These are phyloP conservation scores for Pan paniscus DNA, from an alignment of 2,113 vertebrate genomes.

Conservation along the genomic window DNA sequence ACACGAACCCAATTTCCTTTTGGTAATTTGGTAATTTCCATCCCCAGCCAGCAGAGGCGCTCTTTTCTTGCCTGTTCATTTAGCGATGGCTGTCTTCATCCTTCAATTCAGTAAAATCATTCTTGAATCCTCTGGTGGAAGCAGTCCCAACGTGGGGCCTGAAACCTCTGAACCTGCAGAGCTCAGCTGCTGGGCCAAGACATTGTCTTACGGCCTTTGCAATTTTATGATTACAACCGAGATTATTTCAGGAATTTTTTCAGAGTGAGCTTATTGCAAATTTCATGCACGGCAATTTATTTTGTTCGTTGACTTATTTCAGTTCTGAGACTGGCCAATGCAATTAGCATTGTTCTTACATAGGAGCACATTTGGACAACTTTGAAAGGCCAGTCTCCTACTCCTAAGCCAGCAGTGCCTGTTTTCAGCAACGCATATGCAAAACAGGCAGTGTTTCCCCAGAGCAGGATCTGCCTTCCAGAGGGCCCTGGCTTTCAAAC, in stretches of 20 bases:
- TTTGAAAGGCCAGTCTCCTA: not conserved
- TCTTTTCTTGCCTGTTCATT: not conserved
- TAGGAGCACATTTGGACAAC: not conserved
- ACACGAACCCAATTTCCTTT: not conserved
- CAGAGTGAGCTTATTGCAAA: not conserved
- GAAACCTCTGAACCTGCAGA: not conserved
- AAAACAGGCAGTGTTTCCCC: accelerated
- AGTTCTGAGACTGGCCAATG: not conserved
- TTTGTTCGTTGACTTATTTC: not conserved
- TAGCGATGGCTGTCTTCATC: not conserved
- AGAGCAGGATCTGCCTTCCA: too few species aligned
- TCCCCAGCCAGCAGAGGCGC: not conserved
- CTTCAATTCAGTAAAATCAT: too few species aligned
- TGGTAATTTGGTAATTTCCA: not conserved
- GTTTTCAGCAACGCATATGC: accelerated
- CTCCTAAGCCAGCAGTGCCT: not conserved
- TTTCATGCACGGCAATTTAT: not conserved
- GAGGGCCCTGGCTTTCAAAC: not conserved
- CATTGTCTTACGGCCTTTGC: not conserved
- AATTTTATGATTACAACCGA: too few species aligned
- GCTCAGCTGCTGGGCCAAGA: not conserved
- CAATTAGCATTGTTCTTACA: too few species aligned
- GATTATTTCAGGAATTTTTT: not conserved
- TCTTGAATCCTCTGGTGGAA: too few species aligned
- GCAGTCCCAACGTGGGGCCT: accelerated